phyloP scores from a whole-genome alignment of 2,113 vertebrate genomes.

The Neoarius graeffei region DNA sequence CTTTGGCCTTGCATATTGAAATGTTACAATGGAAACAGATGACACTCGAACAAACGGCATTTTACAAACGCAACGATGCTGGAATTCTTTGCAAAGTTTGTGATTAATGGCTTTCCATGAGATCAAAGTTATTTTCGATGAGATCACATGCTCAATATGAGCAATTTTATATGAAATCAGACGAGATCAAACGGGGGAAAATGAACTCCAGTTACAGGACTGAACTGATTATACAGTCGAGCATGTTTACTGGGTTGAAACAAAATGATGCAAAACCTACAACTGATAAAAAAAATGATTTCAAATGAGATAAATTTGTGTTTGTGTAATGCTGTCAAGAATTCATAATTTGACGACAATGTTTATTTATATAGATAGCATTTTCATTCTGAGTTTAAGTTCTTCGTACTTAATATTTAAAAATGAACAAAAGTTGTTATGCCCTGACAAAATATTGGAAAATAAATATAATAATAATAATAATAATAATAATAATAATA shows the following conservation, averaged over 20 bases:
- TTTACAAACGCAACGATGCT: background rate
- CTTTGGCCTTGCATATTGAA: background rate
- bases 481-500: too few relatives aligned
- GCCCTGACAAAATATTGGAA: too few relatives aligned
- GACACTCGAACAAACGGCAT: background rate
- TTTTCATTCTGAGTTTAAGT: background rate
- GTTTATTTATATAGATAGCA: background rate
- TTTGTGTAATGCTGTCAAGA: background rate
- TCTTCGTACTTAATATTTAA: background rate
- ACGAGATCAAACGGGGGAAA: constrained; percentile 9
- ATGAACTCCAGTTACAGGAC: constrained; percentile 10
- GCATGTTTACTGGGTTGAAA: background rate
- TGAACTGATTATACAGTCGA: background rate
- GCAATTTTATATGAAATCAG: too few relatives aligned
- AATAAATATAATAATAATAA: too few relatives aligned
- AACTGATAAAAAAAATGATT: background rate
- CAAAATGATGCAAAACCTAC: background rate
- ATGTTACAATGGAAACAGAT: background rate
- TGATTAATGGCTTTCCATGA: background rate
- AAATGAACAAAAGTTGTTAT: too few relatives aligned
- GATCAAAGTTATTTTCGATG: background rate
- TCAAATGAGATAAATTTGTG: background rate
- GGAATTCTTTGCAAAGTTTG: background rate
- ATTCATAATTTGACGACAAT: background rate
- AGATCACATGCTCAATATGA: background rate